These are phyloP conservation scores for Metacarcinus magister DNA, from an alignment of 2,888 invertebrate genomes.

Conservation along the genomic window DNA sequence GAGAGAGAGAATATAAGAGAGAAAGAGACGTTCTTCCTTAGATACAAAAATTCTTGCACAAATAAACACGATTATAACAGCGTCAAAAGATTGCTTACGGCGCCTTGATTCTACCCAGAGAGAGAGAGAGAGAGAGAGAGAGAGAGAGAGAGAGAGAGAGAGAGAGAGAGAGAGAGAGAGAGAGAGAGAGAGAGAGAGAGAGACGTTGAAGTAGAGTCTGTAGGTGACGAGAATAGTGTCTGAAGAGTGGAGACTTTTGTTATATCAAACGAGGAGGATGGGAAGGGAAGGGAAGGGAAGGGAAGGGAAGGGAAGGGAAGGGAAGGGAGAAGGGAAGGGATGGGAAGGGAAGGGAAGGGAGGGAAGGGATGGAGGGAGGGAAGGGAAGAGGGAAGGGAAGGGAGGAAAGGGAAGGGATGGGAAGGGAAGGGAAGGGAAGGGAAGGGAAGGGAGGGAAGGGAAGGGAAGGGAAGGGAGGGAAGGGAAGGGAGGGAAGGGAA, in stretches of 20 bases:
- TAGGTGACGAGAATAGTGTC: not conserved
- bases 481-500: not conserved
- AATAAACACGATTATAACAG: too few species aligned
- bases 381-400: not conserved
- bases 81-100: too few species aligned
- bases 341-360: not conserved
- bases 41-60: too few species aligned
- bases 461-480: not conserved
- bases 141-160: not conserved
- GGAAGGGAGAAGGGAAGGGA: not conserved
- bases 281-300: not conserved
- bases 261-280: not conserved
- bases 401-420: not conserved
- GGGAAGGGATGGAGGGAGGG: too few species aligned
- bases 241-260: not conserved
- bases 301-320: not conserved
- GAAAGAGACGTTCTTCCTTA: too few species aligned
- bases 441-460: not conserved
- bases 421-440: not conserved
- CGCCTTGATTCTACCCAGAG: too few species aligned
- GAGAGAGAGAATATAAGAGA: not conserved
- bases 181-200: not conserved
- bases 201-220: not conserved
- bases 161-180: not conserved
- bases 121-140: constrained; percentile 15